A percentile compares a stretch with the other conserved stretches of the same genome.
phyloP scores from a whole-genome alignment of 2,888 invertebrate genomes.

The Salticus scenicus region DNA sequence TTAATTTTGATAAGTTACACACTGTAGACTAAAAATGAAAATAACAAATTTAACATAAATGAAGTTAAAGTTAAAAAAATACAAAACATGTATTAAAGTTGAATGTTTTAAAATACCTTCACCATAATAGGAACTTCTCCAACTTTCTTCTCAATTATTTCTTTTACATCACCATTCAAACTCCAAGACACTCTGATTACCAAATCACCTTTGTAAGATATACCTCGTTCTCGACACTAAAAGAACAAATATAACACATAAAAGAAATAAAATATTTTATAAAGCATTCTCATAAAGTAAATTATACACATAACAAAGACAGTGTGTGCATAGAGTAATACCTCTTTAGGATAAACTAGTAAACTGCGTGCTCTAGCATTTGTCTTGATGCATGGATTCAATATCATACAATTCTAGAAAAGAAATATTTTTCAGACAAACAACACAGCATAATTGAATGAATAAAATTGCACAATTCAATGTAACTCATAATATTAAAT shows the following conservation, averaged over 20 bases:
- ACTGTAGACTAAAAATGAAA: conserved; percentile 83
- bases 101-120: conserved; percentile 79
- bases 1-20: conserved; percentile 87
- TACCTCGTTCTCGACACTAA: conserved; percentile 88
- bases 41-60: background rate
- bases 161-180: conserved; percentile 81
- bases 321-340: background rate
- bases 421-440: too few relatives aligned
- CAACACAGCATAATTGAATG: too few relatives aligned
- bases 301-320: background rate
- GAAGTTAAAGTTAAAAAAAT: background rate
- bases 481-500: too few relatives aligned
- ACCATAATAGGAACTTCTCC: conserved; percentile 95
- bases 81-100: background rate
- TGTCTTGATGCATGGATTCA: conserved; percentile 82
- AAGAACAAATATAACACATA: conserved; percentile 27
- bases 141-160: conserved; percentile 83
- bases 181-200: conserved; percentile 82
- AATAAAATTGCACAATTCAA: too few relatives aligned
- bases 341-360: conserved; percentile 75
- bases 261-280: background rate
- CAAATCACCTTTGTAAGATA: conserved; percentile 88
- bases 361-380: conserved; percentile 80
- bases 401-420: conserved; percentile 76
- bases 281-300: background rate